phyloP scores from a whole-genome alignment of 2,888 invertebrate genomes.

The Keiferia lycopersicella region DNA sequence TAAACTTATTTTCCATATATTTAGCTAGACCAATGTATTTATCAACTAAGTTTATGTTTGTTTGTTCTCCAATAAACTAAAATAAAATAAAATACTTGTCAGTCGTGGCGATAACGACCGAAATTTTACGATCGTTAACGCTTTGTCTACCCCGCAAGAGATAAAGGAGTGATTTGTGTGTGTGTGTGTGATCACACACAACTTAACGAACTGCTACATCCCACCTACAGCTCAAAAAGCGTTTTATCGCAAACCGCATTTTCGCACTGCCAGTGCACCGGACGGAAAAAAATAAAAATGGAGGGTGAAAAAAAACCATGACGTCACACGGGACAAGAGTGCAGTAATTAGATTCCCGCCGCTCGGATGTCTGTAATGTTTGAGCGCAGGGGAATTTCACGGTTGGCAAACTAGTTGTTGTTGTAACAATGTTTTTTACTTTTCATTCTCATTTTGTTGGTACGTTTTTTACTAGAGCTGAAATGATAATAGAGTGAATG shows the following conservation, averaged over 20 bases:
- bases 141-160: too few species aligned
- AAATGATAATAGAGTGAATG: not conserved
- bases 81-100: too few species aligned
- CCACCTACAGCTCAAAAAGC: conserved; percentile 2
- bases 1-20: too few species aligned
- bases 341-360: conserved; percentile 21
- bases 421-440: conserved; percentile 8
- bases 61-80: too few species aligned
- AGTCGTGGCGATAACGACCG: too few species aligned
- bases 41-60: too few species aligned
- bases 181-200: too few species aligned
- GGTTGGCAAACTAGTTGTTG: conserved; percentile 8
- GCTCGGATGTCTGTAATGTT: conserved; percentile 16
- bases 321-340: conserved; percentile 19
- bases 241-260: conserved; percentile 13
- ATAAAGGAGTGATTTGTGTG: too few species aligned
- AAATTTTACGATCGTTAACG: too few species aligned
- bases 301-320: not conserved
- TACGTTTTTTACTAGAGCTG: not conserved
- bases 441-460: conserved; percentile 1
- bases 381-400: conserved; percentile 16
- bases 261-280: conserved; percentile 1
- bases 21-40: too few species aligned
- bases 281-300: conserved; percentile 3
- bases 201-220: not conserved